Conservation (phyloP, 2,113 vertebrate species). For the Arothron firmamentum region DNA sequence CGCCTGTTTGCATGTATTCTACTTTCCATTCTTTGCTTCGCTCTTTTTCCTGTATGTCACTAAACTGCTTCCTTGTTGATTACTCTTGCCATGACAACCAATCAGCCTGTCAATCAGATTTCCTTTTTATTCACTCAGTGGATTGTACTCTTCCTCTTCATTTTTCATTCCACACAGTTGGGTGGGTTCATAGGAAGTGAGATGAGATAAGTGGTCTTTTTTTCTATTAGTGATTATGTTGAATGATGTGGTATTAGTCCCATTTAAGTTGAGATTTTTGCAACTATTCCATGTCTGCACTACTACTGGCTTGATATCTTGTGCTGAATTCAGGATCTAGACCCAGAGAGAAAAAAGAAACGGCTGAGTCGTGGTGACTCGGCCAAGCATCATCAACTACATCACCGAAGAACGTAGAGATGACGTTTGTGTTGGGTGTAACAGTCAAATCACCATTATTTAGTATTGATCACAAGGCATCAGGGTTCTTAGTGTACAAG, state of each 20-base stretch:
- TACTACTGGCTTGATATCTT: neutral
- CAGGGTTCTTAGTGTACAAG: too few species aligned
- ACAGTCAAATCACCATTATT: too few species aligned
- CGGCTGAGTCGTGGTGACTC: too few species aligned
- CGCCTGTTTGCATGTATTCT: conserved; percentile 44
- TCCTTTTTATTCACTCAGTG: conserved; percentile 61
- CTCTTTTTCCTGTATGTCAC: conserved; percentile 28
- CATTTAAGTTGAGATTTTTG: too few species aligned
- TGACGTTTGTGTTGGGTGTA: too few species aligned
- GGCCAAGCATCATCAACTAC: too few species aligned
- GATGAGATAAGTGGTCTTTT: neutral
- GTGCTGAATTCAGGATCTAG: too few species aligned
- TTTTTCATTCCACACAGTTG: conserved; percentile 29
- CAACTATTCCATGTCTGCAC: too few species aligned
- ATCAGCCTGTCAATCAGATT: conserved; percentile 73
- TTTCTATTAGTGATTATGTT: neutral
- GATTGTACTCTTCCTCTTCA: conserved; percentile 73
- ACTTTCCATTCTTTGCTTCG: conserved; percentile 20
- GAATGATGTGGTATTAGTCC: too few species aligned
- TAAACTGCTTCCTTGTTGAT: conserved; percentile 55
- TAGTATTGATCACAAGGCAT: too few species aligned
- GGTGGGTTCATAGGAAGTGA: conserved; percentile 33
- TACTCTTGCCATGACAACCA: conserved; percentile 75
- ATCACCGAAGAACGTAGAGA: too few species aligned
- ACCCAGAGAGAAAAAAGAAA: too few species aligned